These are phyloP conservation scores for Hylaea fasciaria DNA, from an alignment of 2,888 invertebrate species.

Conservation along the genomic window DNA sequence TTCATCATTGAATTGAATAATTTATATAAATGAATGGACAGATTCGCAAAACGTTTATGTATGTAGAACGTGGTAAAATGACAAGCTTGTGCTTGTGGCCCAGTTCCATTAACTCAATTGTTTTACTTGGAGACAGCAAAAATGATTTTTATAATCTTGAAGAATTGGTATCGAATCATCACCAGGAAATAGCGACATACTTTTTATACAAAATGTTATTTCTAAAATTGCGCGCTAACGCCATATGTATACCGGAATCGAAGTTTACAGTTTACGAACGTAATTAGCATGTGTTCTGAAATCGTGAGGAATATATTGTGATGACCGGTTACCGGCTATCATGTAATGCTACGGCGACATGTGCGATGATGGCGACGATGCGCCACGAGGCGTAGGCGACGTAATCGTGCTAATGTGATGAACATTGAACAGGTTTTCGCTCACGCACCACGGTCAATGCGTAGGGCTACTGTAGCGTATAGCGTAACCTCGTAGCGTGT, in stretches of 20 bases:
- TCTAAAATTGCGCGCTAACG: neutral
- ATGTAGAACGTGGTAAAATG: neutral
- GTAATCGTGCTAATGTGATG: slow-evolving; percentile 2
- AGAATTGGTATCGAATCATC: no score
- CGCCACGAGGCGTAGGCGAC: neutral
- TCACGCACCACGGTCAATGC: slow-evolving; percentile 15
- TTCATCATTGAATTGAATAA: neutral
- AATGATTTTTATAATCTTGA: no score
- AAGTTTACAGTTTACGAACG: slow-evolving; percentile 9
- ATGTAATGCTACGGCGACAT: slow-evolving; percentile 16
- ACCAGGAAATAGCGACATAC: neutral
- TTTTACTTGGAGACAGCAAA: neutral
- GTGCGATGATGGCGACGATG: slow-evolving; percentile 1
- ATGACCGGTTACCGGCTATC: slow-evolving; percentile 11
- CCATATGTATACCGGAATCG: slow-evolving; percentile 1
- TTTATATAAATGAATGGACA: no score
- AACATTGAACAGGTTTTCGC: slow-evolving; percentile 20
- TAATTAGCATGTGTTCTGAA: slow-evolving; percentile 7
- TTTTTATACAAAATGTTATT: neutral
- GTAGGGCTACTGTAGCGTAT: no score
- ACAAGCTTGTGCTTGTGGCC: neutral
- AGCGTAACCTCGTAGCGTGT: no score
- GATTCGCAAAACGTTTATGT: neutral
- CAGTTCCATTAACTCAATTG: no score
- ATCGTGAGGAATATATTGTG: slow-evolving; percentile 10